Conservation (phyloP, 2,888 invertebrate species). For the Tribolium freemani region DNA sequence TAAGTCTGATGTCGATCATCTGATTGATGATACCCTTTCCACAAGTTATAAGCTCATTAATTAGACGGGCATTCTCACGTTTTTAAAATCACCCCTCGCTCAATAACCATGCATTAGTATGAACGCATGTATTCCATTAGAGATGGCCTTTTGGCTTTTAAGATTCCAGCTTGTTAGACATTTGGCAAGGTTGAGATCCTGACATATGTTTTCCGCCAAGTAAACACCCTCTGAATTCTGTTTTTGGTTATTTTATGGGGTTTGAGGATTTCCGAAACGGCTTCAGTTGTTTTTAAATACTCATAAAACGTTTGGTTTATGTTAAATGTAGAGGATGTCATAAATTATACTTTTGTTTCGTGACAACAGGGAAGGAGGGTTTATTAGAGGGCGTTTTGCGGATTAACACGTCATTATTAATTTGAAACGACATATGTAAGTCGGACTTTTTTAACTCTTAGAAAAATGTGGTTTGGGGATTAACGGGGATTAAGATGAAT, state of each 20-base stretch:
- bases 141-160: conserved; percentile 1
- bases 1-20: conserved; percentile 54
- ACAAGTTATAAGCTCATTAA: conserved; percentile 52
- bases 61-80: conserved; percentile 52
- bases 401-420: conserved; percentile 42
- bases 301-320: conserved; percentile 15
- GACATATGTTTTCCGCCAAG: conserved; percentile 21
- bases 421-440: conserved; percentile 27
- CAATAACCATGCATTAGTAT: background rate
- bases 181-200: background rate
- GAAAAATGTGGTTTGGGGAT: conserved; percentile 8
- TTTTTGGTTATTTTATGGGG: conserved; percentile 57
- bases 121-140: too few relatives aligned
- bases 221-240: conserved; percentile 43
- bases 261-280: conserved; percentile 60
- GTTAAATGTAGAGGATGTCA: conserved; percentile 32
- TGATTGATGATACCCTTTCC: conserved; percentile 54
- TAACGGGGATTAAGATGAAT: conserved; percentile 8
- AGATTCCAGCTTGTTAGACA: conserved; percentile 22
- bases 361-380: conserved; percentile 7
- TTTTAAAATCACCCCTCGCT: conserved; percentile 35
- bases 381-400: background rate
- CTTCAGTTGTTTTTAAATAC: conserved; percentile 44
- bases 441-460: conserved; percentile 19
- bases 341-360: conserved; percentile 35